These are phyloP conservation scores for Sisor rabdophorus DNA, from an alignment of 2,113 vertebrate genomes.

Conservation along the genomic window DNA sequence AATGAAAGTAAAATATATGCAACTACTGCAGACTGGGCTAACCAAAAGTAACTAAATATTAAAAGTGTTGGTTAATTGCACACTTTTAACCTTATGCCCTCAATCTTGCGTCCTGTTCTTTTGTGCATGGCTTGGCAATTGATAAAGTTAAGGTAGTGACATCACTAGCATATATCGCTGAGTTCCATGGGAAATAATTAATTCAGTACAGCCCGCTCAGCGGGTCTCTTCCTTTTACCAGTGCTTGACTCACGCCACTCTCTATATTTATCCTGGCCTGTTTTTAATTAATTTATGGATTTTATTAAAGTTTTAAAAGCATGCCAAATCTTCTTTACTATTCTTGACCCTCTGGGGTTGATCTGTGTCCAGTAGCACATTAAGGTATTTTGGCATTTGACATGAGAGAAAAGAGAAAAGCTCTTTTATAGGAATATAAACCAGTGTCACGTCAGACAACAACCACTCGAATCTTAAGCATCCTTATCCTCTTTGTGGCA, in stretches of 20 bases:
- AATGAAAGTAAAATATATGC: constrained; percentile 18
- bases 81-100: constrained; percentile 27
- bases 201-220: constrained; percentile 58
- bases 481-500: constrained; percentile 43
- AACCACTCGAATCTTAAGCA: constrained; percentile 20
- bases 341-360: constrained; percentile 56
- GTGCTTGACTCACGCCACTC: constrained; percentile 54
- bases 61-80: constrained; percentile 54
- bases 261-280: constrained; percentile 57
- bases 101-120: constrained; percentile 45
- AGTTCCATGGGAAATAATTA: constrained; percentile 67
- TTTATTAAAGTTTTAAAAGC: constrained; percentile 67
- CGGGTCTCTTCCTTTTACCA: constrained; percentile 53
- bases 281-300: constrained; percentile 71
- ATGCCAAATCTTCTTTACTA: constrained; percentile 67
- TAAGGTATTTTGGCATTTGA: constrained; percentile 51
- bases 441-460: constrained; percentile 10
- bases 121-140: constrained; percentile 45
- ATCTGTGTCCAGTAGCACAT: constrained; percentile 56
- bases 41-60: constrained; percentile 51
- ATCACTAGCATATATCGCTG: constrained; percentile 46
- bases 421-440: constrained; percentile 27
- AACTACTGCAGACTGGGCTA: constrained; percentile 40
- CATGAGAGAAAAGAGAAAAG: constrained; percentile 32
- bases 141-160: constrained; percentile 27